Evolutionary conservation across 2,888 invertebrate genomes (phyloP).

Genomic region (Cecidostiba fungosa): DNA sequence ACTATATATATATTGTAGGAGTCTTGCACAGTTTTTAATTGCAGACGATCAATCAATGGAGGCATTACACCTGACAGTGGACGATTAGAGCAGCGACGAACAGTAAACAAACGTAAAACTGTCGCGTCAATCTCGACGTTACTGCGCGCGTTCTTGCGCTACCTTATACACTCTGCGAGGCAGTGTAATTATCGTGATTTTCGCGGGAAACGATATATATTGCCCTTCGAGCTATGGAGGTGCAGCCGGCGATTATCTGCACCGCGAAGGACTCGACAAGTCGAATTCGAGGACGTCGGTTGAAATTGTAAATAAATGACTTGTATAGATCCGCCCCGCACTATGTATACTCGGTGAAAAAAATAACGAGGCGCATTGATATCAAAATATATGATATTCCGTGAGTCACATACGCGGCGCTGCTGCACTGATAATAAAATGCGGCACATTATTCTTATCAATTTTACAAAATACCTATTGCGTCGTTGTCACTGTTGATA

Average conservation of each 20-base stretch:
- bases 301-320: background rate
- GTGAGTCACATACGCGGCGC: background rate
- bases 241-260: background rate
- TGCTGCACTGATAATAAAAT: background rate
- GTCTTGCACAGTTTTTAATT: background rate
- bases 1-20: background rate
- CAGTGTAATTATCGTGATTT: constrained; percentile 5
- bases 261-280: background rate
- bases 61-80: constrained; percentile 6
- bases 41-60: background rate
- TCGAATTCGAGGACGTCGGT: background rate
- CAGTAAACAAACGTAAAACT: constrained; percentile 19
- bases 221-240: constrained; percentile 4
- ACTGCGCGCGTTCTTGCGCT: constrained; percentile 30
- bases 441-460: background rate
- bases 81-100: background rate
- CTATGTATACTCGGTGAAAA: no score
- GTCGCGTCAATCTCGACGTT: background rate
- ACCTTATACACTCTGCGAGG: background rate
- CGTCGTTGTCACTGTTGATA: background rate
- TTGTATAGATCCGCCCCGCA: background rate
- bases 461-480: background rate
- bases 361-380: no score
- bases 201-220: constrained; percentile 22
- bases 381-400: background rate